A percentile compares a stretch with the other conserved stretches of the same genome.
These are phyloP conservation scores for Danio tinwini DNA, from an alignment of 2,797 vertebrate species.

Conservation along the genomic window DNA sequence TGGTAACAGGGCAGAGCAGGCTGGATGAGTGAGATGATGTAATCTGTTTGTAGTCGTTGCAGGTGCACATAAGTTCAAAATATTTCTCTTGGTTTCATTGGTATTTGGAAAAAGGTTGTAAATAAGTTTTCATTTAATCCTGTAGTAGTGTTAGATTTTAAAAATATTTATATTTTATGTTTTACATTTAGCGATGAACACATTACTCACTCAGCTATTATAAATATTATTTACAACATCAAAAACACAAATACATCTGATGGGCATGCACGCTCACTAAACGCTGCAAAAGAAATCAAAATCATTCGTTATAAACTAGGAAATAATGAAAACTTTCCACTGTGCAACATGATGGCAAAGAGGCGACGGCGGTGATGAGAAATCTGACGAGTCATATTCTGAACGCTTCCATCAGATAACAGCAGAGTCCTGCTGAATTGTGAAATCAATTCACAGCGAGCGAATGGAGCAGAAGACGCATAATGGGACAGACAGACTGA, in stretches of 20 bases:
- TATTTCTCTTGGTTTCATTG: slow-evolving; percentile 34
- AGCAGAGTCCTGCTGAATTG: slow-evolving; percentile 26
- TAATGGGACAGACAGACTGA: slow-evolving; percentile 36
- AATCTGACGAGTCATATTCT: slow-evolving; percentile 53
- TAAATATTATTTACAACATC: background rate
- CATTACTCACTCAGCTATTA: background rate
- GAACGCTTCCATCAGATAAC: slow-evolving; percentile 39
- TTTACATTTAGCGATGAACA: too few relatives aligned
- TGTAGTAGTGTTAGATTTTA: background rate
- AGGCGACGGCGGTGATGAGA: slow-evolving; percentile 1
- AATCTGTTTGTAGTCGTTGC: slow-evolving; percentile 58
- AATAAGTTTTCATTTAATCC: background rate
- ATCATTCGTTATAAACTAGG: slow-evolving; percentile 1
- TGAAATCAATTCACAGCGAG: slow-evolving; percentile 47
- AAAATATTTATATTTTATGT: too few relatives aligned
- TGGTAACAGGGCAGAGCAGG: slow-evolving; percentile 64
- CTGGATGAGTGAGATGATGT: slow-evolving; percentile 64
- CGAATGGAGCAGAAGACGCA: slow-evolving; percentile 38
- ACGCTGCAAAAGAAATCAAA: background rate
- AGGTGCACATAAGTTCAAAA: slow-evolving; percentile 47
- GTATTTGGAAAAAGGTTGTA: slow-evolving; percentile 22
- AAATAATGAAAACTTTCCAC: slow-evolving; percentile 30
- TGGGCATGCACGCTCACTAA: background rate
- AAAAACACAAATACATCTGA: background rate
- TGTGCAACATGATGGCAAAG: slow-evolving; percentile 4